These are phyloP conservation scores for Rhopalosiphum padi DNA, from an alignment of 1,140 invertebrate species.

Conservation along the genomic window DNA sequence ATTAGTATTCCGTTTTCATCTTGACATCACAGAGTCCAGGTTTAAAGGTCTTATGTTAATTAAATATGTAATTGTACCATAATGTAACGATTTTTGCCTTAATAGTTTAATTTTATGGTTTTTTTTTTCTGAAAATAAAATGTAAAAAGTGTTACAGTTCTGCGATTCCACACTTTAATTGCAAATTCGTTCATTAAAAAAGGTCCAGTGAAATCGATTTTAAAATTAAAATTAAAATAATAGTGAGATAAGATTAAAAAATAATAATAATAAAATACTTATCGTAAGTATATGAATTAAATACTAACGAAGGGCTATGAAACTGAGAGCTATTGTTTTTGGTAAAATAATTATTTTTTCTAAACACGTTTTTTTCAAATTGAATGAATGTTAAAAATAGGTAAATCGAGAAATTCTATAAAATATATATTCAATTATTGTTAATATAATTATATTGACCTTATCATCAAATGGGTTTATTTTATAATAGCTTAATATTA, in stretches of 20 bases:
- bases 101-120: slow-evolving; percentile 2
- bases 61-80: not conserved
- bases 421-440: not conserved
- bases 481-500: too few species aligned
- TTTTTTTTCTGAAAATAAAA: slow-evolving; percentile 34
- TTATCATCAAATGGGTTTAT: too few species aligned
- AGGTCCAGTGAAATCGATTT: not conserved
- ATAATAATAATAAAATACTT: not conserved
- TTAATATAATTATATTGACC: too few species aligned
- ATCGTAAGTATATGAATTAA: not conserved
- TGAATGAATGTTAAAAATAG: not conserved
- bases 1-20: not conserved
- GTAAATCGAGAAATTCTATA: not conserved
- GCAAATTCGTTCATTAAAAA: slow-evolving; percentile 19
- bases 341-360: not conserved
- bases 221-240: not conserved
- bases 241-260: not conserved
- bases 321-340: not conserved
- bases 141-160: not conserved
- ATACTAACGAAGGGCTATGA: not conserved
- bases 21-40: not conserved
- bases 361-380: not conserved
- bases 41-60: slow-evolving; percentile 4
- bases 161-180: not conserved
- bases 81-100: slow-evolving; percentile 33